A percentile compares a stretch with the other conserved stretches of the same genome.
These are phyloP conservation scores for Nothocercus julius DNA, from an alignment of 2,113 vertebrate genomes.

Conservation along the genomic window DNA sequence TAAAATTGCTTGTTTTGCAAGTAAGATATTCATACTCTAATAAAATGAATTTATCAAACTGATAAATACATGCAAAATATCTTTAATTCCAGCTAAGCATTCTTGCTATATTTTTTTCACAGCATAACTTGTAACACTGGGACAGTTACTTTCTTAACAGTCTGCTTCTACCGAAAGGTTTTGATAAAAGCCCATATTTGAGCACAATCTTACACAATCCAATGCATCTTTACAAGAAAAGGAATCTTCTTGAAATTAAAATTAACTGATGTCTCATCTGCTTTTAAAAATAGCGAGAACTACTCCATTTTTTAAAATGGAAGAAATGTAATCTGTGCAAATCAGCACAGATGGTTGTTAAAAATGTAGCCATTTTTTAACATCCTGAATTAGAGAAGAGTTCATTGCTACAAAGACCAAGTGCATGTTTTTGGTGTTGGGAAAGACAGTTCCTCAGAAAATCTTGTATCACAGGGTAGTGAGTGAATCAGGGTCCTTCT, in stretches of 20 bases:
- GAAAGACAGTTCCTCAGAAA: neutral
- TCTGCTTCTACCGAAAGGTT: neutral
- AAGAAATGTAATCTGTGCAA: neutral
- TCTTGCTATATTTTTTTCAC: neutral
- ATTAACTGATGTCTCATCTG: neutral
- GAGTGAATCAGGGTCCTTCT: neutral
- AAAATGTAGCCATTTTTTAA: slow-evolving; percentile 9
- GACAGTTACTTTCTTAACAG: neutral
- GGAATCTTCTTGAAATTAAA: slow-evolving; percentile 13
- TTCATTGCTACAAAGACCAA: neutral
- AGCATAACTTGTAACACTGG: neutral
- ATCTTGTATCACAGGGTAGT: neutral
- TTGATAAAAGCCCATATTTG: slow-evolving; percentile 1
- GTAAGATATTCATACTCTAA: neutral
- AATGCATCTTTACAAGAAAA: neutral
- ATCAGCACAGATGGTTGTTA: neutral
- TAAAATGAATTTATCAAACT: slow-evolving; percentile 5
- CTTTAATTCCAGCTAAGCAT: neutral
- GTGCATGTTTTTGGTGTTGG: neutral
- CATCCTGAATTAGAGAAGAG: neutral
- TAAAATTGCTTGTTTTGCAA: neutral
- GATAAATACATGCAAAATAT: neutral
- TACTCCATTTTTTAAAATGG: neutral
- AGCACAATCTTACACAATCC: neutral
- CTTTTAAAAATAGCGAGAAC: neutral